Percentiles rank a stretch among this genome's conserved stretches.
phyloP scores from a whole-genome alignment of 2,797 vertebrate species.

The Prionace glauca region DNA sequence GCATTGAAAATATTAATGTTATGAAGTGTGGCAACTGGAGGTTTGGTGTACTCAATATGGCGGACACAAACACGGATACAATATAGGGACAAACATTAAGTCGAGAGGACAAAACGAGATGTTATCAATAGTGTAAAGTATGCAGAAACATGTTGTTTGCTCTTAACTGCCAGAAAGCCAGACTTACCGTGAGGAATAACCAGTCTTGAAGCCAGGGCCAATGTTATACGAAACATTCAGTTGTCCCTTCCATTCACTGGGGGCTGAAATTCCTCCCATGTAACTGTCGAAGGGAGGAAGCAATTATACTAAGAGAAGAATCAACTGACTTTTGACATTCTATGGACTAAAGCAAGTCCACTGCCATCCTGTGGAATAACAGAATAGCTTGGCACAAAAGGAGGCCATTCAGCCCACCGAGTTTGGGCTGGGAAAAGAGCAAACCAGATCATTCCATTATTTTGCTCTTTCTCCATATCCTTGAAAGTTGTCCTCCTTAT shows the following conservation, averaged over 20 bases:
- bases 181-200: conserved; percentile 67
- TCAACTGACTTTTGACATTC: not conserved
- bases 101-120: not conserved
- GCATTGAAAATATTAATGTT: not conserved
- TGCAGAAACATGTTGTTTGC: not conserved
- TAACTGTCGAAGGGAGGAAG: conserved; percentile 57
- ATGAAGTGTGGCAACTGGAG: not conserved
- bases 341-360: not conserved
- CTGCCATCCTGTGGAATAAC: not conserved
- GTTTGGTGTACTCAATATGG: not conserved
- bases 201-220: conserved; percentile 74
- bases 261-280: conserved; percentile 74
- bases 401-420: not conserved
- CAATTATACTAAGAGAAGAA: not conserved
- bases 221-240: conserved; percentile 77
- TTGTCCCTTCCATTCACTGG: conserved; percentile 79
- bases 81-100: not conserved
- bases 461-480: not conserved
- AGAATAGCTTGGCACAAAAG: not conserved
- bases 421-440: not conserved
- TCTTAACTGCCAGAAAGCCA: not conserved
- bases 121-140: not conserved
- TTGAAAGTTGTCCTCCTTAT: not conserved
- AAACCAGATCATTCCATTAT: not conserved
- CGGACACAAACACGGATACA: conserved; percentile 37